Base-by-base conservation (phyloP, 1,140 invertebrate genomes). In the Drosophila bifasciata region DNA sequence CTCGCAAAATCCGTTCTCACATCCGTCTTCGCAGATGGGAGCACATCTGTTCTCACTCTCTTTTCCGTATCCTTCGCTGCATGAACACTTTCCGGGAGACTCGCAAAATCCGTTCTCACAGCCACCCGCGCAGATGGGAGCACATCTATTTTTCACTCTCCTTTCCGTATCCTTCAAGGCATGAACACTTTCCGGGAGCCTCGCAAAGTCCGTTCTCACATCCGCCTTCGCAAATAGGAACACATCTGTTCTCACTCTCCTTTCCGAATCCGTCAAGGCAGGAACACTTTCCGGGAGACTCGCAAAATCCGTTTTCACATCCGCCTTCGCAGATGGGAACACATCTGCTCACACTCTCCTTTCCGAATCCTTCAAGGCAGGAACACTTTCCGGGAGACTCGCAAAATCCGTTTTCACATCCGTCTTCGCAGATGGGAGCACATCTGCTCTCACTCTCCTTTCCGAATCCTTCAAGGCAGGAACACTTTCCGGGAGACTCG, bases 291-390 rank as follows among this genome's bases (percentile, higher is more conserved):
- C 40, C 57, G 1, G 70, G 70, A 1, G 40, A 43, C 8, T 21
- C 32, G 6, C 74, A 77, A n/a, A 28, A 46, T 8, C 74, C 74
- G n/a, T 77, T 77, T 6, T 53, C 23, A 51, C 75, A 77, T 7
- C 67, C 72, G 3, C 25, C 19, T 0, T 51, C 21, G 19, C 76
- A 78, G 2, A 64, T 36, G 1, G 67, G 67, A 1, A 1, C 36
- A 11, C 63, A 67, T 11, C 8, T 59, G 23, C 21, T 32, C 16
- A 48, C 49, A 15, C 5, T 55, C 8, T 39, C 58, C 8, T 25
- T 68, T 1, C 3, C 15, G 6, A 13, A 63, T 16, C 61, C 61
- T 11, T 41, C 51, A 3, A 28, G 17, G 19, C 61, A 63, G 19
- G 28, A n/a, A 23, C 61, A 63, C 1, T 32, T 46, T 56, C 51